Evolutionary conservation across 2,113 vertebrate species (phyloP).

Genomic region (Neotoma lepida): DNA sequence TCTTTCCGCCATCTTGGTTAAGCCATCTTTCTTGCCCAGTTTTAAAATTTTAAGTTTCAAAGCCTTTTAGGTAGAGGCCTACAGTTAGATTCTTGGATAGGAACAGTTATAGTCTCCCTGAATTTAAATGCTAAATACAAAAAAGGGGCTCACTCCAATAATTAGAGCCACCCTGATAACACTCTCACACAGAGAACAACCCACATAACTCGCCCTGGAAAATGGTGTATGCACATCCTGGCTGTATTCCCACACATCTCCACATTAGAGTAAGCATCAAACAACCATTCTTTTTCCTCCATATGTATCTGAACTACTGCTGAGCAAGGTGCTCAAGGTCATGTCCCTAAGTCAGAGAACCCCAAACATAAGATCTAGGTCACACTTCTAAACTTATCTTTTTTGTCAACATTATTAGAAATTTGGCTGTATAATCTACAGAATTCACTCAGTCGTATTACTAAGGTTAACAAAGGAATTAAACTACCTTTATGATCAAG

Average conservation of each 20-base stretch:
- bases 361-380: background rate
- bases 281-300: background rate
- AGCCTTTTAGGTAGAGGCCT: background rate
- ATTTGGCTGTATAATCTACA: background rate
- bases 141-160: background rate
- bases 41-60: background rate
- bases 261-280: background rate
- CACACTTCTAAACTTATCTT: constrained; percentile 16
- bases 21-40: background rate
- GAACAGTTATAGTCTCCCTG: background rate
- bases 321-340: background rate
- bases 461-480: background rate
- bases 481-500: background rate
- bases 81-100: background rate
- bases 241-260: background rate
- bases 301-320: background rate
- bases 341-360: background rate
- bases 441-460: background rate
- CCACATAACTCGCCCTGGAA: background rate
- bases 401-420: background rate
- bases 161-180: background rate
- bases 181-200: background rate
- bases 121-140: constrained; percentile 3
- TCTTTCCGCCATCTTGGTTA: background rate
- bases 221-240: background rate